These are phyloP conservation scores for Planiliza haematocheilus DNA, from an alignment of 2,113 vertebrate species.

Conservation along the genomic window DNA sequence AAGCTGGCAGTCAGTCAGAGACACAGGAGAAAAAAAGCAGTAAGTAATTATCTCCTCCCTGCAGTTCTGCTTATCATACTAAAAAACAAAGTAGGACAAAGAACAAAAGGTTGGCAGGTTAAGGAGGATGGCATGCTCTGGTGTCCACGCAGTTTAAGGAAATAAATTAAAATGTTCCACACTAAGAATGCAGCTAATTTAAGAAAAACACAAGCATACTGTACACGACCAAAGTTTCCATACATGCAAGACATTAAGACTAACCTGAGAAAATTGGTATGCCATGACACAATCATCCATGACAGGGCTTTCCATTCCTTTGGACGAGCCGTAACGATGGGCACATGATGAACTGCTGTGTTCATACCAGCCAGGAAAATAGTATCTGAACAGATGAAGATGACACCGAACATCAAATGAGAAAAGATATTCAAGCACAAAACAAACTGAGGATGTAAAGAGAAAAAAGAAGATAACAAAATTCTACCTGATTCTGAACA, in stretches of 20 bases:
- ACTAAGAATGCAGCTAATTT: neutral
- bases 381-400: conserved; percentile 84
- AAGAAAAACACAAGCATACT: neutral
- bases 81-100: neutral
- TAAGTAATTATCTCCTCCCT: conserved; percentile 15
- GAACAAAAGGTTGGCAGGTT: neutral
- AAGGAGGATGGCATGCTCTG: neutral
- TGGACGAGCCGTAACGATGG: conserved; percentile 89
- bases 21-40: neutral
- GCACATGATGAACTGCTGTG: conserved; percentile 83
- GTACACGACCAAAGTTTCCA: too few relatives aligned
- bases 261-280: conserved; percentile 95
- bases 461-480: neutral
- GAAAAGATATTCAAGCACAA: neutral
- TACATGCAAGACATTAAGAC: conserved; percentile 1
- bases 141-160: neutral
- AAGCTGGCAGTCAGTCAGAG: neutral
- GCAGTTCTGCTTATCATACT: conserved; percentile 1
- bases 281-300: conserved; percentile 92
- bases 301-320: conserved; percentile 89
- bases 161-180: neutral
- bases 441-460: neutral
- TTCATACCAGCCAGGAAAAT: conserved; percentile 95
- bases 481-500: conserved; percentile 91
- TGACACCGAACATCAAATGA: neutral